A percentile compares a stretch with the other conserved stretches of the same genome.
phyloP scores from a whole-genome alignment of 2,113 vertebrate genomes.

The Panurus biarmicus region DNA sequence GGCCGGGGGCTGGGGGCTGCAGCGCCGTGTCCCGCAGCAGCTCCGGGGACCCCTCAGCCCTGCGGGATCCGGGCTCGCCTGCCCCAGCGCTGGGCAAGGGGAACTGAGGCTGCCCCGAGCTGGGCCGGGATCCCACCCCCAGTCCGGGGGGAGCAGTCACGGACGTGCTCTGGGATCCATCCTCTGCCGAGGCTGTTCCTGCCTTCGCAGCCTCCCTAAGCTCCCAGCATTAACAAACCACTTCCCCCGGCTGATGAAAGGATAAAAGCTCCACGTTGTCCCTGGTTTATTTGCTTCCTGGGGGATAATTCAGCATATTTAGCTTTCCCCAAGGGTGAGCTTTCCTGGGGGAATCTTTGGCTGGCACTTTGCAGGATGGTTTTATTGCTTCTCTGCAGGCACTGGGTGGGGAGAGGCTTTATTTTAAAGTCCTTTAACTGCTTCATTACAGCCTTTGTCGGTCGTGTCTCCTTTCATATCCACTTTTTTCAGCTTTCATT shows the following conservation, averaged over 20 bases:
- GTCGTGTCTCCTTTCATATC: neutral
- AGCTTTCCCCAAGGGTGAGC: neutral
- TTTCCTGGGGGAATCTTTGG: neutral
- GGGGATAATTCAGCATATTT: neutral
- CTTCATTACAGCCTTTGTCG: neutral
- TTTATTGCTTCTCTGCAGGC: conserved; percentile 34
- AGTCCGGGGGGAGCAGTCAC: too few relatives aligned
- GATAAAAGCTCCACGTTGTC: neutral
- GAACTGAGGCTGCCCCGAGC: neutral
- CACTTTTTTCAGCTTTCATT: neutral
- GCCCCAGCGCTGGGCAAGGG: neutral
- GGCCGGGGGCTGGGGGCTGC: too few relatives aligned
- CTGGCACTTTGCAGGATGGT: neutral
- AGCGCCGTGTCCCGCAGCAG: too few relatives aligned
- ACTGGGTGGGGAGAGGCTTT: neutral
- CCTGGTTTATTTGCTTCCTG: neutral
- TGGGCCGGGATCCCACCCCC: too few relatives aligned
- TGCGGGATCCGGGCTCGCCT: too few relatives aligned
- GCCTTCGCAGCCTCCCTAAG: neutral
- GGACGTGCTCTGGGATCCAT: fast-evolving
- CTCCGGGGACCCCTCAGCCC: too few relatives aligned
- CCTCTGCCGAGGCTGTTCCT: neutral
- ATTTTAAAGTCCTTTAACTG: conserved; percentile 5
- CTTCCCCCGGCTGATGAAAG: neutral
- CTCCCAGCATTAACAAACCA: neutral